Evolutionary conservation across 2,113 vertebrate species (phyloP).

Genomic region (Piprites chloris): DNA sequence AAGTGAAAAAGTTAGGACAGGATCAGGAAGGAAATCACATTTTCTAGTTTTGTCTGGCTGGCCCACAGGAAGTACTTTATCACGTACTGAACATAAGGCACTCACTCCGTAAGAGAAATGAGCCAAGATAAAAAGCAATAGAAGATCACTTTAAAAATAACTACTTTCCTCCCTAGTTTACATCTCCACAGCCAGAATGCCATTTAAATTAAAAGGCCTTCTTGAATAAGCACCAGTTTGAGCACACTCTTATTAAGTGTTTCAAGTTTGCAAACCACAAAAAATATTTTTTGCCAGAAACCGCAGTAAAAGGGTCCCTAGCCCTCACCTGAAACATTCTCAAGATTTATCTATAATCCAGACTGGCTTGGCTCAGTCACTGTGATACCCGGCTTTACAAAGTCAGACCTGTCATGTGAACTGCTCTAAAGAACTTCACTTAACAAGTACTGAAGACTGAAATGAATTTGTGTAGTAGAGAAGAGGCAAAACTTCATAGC

Average conservation of each 20-base stretch:
- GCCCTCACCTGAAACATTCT: neutral
- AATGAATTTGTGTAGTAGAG: neutral
- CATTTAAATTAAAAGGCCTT: neutral
- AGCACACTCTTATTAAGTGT: neutral
- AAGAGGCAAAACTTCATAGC: neutral
- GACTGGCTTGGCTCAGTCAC: neutral
- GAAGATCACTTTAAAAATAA: neutral
- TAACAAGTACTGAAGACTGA: neutral
- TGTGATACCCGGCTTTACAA: neutral
- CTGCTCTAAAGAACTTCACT: neutral
- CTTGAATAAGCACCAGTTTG: neutral
- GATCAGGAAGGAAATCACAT: slow-evolving; percentile 13
- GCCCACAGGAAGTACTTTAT: neutral
- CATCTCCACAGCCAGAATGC: neutral
- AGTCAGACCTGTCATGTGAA: neutral
- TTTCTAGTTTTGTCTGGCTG: neutral
- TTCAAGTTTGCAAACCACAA: neutral
- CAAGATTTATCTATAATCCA: neutral
- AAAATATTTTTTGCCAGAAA: neutral
- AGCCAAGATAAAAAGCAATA: neutral
- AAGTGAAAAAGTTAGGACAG: neutral
- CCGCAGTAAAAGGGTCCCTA: neutral
- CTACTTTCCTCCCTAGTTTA: neutral
- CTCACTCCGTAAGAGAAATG: neutral
- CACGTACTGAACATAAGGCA: neutral